A percentile compares a stretch with the other conserved stretches of the same genome.
phyloP scores from a whole-genome alignment of 2,113 vertebrate species.

The Embiotoca jacksoni region DNA sequence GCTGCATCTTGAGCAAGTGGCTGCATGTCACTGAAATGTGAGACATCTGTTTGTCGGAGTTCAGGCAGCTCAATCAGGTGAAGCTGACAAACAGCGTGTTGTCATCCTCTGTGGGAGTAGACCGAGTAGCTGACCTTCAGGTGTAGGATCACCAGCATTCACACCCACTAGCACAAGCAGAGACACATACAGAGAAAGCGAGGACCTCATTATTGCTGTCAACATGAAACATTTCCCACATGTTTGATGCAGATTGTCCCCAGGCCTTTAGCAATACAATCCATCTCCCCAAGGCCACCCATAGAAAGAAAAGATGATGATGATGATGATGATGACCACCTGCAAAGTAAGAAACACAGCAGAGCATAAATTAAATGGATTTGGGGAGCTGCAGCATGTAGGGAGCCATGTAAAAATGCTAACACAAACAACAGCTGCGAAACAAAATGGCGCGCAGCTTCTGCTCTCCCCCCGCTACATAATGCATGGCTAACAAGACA shows the following conservation, averaged over 20 bases:
- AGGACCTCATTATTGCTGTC: not conserved
- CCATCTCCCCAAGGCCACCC: not conserved
- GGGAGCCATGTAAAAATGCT: constrained; percentile 59
- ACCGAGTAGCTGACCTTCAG: constrained; percentile 21
- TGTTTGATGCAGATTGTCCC: not conserved
- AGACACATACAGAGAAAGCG: not conserved
- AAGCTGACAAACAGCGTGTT: not conserved
- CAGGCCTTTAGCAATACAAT: constrained; percentile 1
- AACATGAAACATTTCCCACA: not conserved
- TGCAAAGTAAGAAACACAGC: constrained; percentile 33
- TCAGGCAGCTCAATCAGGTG: constrained; percentile 17
- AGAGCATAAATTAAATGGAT: constrained; percentile 29
- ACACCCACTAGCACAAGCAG: constrained; percentile 9
- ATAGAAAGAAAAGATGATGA: not conserved
- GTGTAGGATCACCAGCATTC: constrained; percentile 6
- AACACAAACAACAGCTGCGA: constrained; percentile 88
- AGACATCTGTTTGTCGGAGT: constrained; percentile 23
- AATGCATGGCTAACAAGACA: constrained; percentile 94
- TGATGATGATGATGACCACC: constrained; percentile 37
- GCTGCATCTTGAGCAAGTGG: not conserved
- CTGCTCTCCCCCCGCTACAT: constrained; percentile 79
- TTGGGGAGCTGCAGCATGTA: constrained; percentile 8
- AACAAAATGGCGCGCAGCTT: constrained; percentile 82
- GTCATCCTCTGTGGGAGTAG: constrained; percentile 5
- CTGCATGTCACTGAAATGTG: not conserved